Base-by-base conservation (phyloP, 2,113 vertebrate species). In the Capreolus pygargus region DNA sequence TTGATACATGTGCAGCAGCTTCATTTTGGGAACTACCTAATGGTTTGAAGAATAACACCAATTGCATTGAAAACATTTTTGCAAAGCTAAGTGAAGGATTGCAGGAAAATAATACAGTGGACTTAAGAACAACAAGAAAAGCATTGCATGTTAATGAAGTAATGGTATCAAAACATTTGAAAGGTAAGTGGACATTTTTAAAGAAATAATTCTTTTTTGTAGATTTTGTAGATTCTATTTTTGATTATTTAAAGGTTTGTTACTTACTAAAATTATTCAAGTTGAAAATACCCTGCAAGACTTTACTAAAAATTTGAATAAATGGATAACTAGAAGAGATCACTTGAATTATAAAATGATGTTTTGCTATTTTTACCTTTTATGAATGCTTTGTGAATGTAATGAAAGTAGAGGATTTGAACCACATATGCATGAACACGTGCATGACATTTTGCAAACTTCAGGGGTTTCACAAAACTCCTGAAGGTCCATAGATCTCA, bases 131-230 rank as follows among this genome's bases (percentile, higher is more conserved):
- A 92, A 33, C 36, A 92, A 76, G 74, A 39, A 82, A 67, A 82
- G 4, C 36, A 15, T 52, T 91, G 23, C 79, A 96, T 33, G 86
- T 87, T 89, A 81, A 81, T 74, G 93, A 95, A 96, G 86, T 97
- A 25, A 82, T 92, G 1, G 0, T 43, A 15, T 57, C n/a, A 93
- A 6, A 96, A 86, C 67, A 50, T 1, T 94, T 97, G 21, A 98
- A 74, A 81, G 87, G 76, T 98, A 93, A 98, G 96, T 92, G 30
- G 13, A 8, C 8, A 19, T 67, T 64, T 94, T 19, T 8, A 27
- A 95, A 86, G 30, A 52, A 50, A 81, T 76, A 7, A 15, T 82
- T 74, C 2, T 43, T 54, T 96, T 95, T 45, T 83, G 28, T 54
- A 55, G 79, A 70, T 57, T 91, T 58, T 86, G 28, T 57, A 58